Conservation (phyloP, 2,113 vertebrate species). For the Lates calcarifer region DNA sequence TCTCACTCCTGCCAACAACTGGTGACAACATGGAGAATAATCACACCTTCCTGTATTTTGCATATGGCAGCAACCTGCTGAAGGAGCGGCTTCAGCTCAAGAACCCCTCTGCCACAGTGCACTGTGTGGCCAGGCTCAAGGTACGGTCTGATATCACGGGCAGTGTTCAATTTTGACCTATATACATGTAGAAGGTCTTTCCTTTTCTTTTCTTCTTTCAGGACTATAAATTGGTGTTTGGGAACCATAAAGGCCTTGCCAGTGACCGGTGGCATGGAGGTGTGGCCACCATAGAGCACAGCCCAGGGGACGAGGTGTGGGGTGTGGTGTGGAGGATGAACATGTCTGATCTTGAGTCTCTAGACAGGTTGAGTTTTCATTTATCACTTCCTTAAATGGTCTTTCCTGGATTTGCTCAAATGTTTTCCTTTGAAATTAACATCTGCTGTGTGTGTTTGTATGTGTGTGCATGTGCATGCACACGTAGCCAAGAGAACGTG, state of each 20-base stretch:
- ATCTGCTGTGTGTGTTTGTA: neutral
- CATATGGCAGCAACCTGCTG: slow-evolving; percentile 83
- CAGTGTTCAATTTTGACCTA: neutral
- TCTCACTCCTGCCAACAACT: slow-evolving; percentile 13
- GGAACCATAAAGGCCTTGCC: slow-evolving; percentile 85
- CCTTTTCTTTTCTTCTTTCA: slow-evolving; percentile 63
- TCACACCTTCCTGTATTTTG: slow-evolving; percentile 82
- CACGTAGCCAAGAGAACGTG: slow-evolving; percentile 91
- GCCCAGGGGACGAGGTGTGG: slow-evolving; percentile 92
- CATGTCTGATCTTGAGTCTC: slow-evolving; percentile 84
- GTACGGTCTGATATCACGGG: slow-evolving; percentile 30
- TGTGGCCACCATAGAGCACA: slow-evolving; percentile 90
- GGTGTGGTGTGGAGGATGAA: slow-evolving; percentile 93
- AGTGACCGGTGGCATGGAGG: slow-evolving; percentile 92
- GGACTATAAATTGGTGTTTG: slow-evolving; percentile 93
- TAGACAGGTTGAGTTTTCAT: slow-evolving; percentile 85
- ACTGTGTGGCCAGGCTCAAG: slow-evolving; percentile 79
- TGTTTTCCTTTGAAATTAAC: slow-evolving; percentile 1
- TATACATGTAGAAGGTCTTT: neutral
- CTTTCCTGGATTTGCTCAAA: neutral
- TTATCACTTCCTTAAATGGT: neutral
- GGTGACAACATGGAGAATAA: slow-evolving; percentile 52
- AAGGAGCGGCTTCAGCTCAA: slow-evolving; percentile 82
- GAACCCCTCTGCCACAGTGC: slow-evolving; percentile 79
- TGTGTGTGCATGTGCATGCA: slow-evolving; percentile 8